A percentile compares a stretch with the other conserved stretches of the same genome.
These are phyloP conservation scores for Pachyrhynchus sulphureomaculatus DNA, from an alignment of 1,140 invertebrate species.

Conservation along the genomic window DNA sequence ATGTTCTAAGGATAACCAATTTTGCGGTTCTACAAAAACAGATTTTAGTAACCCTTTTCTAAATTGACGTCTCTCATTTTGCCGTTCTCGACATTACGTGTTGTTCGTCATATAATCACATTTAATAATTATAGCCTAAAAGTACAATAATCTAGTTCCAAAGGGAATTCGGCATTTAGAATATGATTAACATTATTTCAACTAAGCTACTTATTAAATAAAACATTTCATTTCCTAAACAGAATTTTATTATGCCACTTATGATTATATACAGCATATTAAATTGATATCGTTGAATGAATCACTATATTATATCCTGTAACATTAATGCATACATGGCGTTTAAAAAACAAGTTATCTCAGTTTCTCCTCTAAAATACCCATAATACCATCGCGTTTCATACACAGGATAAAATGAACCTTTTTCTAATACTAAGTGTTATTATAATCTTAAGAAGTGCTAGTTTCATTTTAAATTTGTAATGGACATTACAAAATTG, in stretches of 20 bases:
- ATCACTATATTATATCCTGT: slow-evolving; percentile 15
- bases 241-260: slow-evolving; percentile 8
- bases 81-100: too few relatives aligned
- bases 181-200: too few relatives aligned
- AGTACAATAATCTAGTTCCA: too few relatives aligned
- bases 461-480: not conserved
- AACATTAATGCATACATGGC: slow-evolving; percentile 2
- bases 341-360: not conserved
- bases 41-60: too few relatives aligned
- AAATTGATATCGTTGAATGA: slow-evolving; percentile 21
- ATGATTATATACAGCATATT: slow-evolving; percentile 18
- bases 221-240: not conserved
- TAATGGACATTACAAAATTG: slow-evolving; percentile 3
- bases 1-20: too few relatives aligned
- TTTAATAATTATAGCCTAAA: too few relatives aligned
- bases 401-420: not conserved
- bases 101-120: too few relatives aligned
- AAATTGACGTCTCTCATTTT: too few relatives aligned
- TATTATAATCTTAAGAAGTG: slow-evolving; percentile 3
- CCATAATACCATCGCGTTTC: not conserved
- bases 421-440: slow-evolving; percentile 1
- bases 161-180: too few relatives aligned
- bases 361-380: slow-evolving; percentile 1
- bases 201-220: too few relatives aligned
- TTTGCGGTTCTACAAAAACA: too few relatives aligned